phyloP scores from a whole-genome alignment of 1,140 invertebrate species.

The Camponotus floridanus region DNA sequence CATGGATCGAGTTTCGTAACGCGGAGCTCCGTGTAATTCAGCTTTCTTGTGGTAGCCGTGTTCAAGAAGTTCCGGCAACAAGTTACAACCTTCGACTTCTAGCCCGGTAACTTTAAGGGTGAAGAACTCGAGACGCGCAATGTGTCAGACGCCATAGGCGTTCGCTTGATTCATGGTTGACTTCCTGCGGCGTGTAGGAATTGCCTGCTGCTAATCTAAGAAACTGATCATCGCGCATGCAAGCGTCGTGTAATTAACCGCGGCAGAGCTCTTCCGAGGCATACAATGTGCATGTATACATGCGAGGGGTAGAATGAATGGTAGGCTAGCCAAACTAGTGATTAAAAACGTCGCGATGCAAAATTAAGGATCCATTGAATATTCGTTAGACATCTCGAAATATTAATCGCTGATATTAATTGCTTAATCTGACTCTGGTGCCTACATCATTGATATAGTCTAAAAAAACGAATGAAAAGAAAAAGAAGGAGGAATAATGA shows the following conservation, averaged over 20 bases:
- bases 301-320: background rate
- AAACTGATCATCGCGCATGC: slow-evolving; percentile 52
- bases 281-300: slow-evolving; percentile 21
- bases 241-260: slow-evolving; percentile 55
- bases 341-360: slow-evolving; percentile 6
- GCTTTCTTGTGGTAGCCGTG: slow-evolving; percentile 38
- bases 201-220: slow-evolving; percentile 62
- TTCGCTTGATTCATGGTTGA: slow-evolving; percentile 40
- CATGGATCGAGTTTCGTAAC: slow-evolving; percentile 43
- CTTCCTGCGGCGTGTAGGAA: slow-evolving; percentile 4
- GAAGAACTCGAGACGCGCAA: slow-evolving; percentile 61
- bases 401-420: background rate
- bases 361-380: background rate
- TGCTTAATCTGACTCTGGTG: background rate
- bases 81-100: slow-evolving; percentile 42
- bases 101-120: slow-evolving; percentile 50
- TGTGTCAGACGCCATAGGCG: slow-evolving; percentile 58
- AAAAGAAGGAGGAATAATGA: background rate
- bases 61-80: slow-evolving; percentile 52
- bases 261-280: slow-evolving; percentile 36
- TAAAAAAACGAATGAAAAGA: background rate
- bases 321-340: background rate
- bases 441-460: background rate
- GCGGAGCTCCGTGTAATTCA: slow-evolving; percentile 35
- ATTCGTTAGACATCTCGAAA: background rate